Base-by-base conservation (phyloP, 2,113 vertebrate genomes). In the Xenus cinereus region DNA sequence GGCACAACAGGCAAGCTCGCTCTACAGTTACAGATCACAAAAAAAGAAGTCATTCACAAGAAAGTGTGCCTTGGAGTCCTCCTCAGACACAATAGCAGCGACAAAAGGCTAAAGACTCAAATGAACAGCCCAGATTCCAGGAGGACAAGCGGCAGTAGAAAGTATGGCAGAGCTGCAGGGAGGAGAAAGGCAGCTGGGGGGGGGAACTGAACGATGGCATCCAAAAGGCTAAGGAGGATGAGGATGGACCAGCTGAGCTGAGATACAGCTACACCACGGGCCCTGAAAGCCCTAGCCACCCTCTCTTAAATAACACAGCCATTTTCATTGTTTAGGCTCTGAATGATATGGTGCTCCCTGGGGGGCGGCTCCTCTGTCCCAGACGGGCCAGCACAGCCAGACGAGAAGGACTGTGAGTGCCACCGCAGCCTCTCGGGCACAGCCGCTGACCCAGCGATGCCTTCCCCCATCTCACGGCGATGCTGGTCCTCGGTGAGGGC, bases 401-500 rank as follows among this genome's bases (percentile, higher is more conserved):
- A 22, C 3, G 2, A 73, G 32, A 30, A 32, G 30, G 14, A 60
- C 22, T 3, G 6, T 1, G 0, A 0, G 9, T n/a, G 17, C 32
- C 41, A 30, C 22, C 27, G 33, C 30, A 46, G 32, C 41, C 30
- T 22, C 18, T 26, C 2, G 0, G 10, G 63, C 69, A 39, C 4
- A 2, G 37, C 41, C 37, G 14, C 59, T 41, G 18, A 16, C 41
- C 19, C 27, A 6, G 13, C 0, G 0, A 23, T 15, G 14, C 17
- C 50, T 46, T 14, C 21, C 43, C 56, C 41, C 4, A 4, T 62
- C 27, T 33, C 9, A 4, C 9, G 6, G 45, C 9, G 4, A 32
- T 12, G 30, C 30, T 45, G 59, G 12, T 69, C 41, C 69, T 68
- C 35, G 2, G 30, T 8, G 4, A 10, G 41, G 14, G 28, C 22